Conservation (phyloP, 2,113 vertebrate species). For the Ammospiza caudacuta region DNA sequence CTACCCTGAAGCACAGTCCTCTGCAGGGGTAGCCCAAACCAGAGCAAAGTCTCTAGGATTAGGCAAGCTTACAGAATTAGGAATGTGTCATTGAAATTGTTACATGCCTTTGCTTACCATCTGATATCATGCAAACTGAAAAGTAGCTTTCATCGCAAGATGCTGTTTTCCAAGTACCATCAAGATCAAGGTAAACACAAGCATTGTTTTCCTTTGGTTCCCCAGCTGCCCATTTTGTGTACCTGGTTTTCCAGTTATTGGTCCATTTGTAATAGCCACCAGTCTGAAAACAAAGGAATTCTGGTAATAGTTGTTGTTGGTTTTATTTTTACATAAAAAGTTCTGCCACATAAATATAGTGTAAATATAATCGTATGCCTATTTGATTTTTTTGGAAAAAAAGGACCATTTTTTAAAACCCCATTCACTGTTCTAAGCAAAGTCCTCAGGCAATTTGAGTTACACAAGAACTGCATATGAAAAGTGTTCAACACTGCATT, state of each 20-base stretch:
- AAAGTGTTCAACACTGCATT: background rate
- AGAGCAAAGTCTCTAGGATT: background rate
- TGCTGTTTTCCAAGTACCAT: constrained; percentile 85
- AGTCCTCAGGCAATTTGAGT: background rate
- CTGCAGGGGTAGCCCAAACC: background rate
- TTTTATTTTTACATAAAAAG: background rate
- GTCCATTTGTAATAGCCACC: constrained; percentile 78
- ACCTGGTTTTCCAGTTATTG: constrained; percentile 79
- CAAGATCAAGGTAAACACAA: constrained; percentile 84
- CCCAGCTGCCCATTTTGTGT: constrained; percentile 79
- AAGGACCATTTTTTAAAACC: background rate
- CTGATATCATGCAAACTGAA: constrained; percentile 82
- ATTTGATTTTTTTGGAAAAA: background rate
- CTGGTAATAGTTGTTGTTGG: background rate
- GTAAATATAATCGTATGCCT: background rate
- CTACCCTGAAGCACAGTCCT: background rate
- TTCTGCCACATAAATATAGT: background rate
- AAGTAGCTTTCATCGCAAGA: constrained; percentile 78
- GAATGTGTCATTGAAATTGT: background rate
- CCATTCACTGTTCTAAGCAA: background rate
- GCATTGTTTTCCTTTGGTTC: constrained; percentile 81
- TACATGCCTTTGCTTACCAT: constrained; percentile 72
- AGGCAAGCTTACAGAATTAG: background rate
- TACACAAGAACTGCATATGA: background rate
- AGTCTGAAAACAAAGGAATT: constrained; percentile 69